Percentiles rank a stretch among this genome's conserved stretches.
Evolutionary conservation across 2,888 invertebrate species (phyloP).

Genomic region (Cosmopolites sordidus): DNA sequence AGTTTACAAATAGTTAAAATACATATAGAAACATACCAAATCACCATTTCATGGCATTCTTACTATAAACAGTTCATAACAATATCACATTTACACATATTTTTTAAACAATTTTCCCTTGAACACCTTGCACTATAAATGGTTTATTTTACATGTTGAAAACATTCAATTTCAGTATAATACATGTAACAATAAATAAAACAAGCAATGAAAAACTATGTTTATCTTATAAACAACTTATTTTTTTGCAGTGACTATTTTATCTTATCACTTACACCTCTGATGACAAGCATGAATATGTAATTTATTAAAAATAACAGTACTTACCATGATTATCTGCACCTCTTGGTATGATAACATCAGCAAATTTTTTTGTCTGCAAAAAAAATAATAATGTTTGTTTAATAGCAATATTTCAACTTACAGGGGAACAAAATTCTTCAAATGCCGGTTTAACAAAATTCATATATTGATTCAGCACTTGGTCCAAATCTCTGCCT

Average conservation of each 20-base stretch:
- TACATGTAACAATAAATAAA: no score
- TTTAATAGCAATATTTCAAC: constrained; percentile 38
- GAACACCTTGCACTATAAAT: no score
- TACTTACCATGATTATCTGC: constrained; percentile 92
- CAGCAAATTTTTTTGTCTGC: constrained; percentile 99
- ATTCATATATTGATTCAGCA: constrained; percentile 94
- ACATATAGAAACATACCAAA: no score
- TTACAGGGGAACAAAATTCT: constrained; percentile 94
- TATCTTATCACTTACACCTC: constrained; percentile 1
- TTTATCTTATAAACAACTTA: no score
- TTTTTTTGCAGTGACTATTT: constrained; percentile 25
- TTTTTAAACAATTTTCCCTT: no score
- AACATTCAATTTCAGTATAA: no score
- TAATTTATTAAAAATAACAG: background rate
- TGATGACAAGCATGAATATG: background rate
- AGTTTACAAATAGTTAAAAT: no score
- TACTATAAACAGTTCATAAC: no score
- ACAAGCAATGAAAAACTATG: no score
- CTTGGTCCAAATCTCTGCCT: constrained; percentile 89
- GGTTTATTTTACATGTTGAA: no score
- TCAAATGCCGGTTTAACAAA: constrained; percentile 99
- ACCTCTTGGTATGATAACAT: constrained; percentile 97
- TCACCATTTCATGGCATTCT: no score
- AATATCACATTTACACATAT: no score
- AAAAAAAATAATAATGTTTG: constrained; percentile 41